A percentile compares a stretch with the other conserved stretches of the same genome.
Conservation (phyloP, 2,888 invertebrate genomes). For the Chrysodeixis includens region DNA sequence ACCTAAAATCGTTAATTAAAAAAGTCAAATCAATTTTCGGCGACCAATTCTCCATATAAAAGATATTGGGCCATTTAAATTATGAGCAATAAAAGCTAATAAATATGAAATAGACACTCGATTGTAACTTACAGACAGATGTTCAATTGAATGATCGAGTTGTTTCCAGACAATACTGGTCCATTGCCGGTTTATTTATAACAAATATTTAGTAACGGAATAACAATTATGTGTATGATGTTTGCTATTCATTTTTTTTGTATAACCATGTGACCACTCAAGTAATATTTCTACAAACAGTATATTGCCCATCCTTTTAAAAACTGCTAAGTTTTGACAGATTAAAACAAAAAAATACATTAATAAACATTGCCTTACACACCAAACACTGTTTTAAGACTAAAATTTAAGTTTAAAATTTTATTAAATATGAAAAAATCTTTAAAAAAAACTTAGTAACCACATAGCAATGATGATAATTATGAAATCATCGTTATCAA, state of each 20-base stretch:
- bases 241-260: not conserved
- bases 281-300: too few species aligned
- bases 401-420: too few species aligned
- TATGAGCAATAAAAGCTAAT: not conserved
- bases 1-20: too few species aligned
- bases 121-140: constrained; percentile 24
- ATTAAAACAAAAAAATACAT: too few species aligned
- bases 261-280: not conserved
- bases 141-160: constrained; percentile 38
- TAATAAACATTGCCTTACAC: too few species aligned
- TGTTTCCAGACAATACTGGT: constrained; percentile 16
- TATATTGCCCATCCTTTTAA: too few species aligned
- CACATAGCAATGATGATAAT: not conserved
- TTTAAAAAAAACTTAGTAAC: not conserved
- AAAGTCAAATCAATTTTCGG: too few species aligned
- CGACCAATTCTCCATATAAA: not conserved
- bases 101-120: constrained; percentile 2
- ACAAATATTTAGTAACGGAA: not conserved
- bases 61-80: not conserved
- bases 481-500: not conserved
- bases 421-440: not conserved
- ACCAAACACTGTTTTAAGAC: too few species aligned
- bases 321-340: too few species aligned
- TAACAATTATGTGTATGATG: not conserved
- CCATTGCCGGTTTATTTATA: constrained; percentile 15